Evolutionary conservation across 2,888 invertebrate species (phyloP), one percentile per base, ranked within the genome.

Genomic region (Fragum whitleyi): DNA sequence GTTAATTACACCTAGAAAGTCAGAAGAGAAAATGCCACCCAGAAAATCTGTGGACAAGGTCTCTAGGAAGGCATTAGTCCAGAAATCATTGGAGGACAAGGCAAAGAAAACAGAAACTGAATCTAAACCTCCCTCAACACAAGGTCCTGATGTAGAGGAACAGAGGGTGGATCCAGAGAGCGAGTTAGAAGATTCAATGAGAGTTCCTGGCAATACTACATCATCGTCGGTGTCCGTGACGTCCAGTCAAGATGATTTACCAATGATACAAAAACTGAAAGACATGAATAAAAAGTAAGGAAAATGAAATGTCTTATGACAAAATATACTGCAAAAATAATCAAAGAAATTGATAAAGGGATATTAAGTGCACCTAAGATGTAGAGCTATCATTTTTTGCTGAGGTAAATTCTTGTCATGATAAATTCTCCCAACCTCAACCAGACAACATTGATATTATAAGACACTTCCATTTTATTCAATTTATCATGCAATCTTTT

Each of bases 201-300:
- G 79, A 68, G 79, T 53, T 19, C 57, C 57, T 14, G 57, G 68
- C 9, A 47, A 39, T 29, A 53, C 39, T 6, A 47, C 75, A 51
- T 77, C 80, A 9, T 84, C 80, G 26, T 82, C 86, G 11, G 78
- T 81, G 39, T 81, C 86, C 14, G 81, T 87, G 29, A 76, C 87
- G 16, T 85, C 85, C 11, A 86, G 79, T 73, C 83, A 86, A 59
- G 86, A 87, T 74, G 89, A 90, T 51, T 81, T 79, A 19, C 86
- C 89, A 26, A 87, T 91, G 83, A 73, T 91, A 57, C 89, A 91
- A 74, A 87, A 90, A 77, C 87, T 91, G 16, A 91, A 90, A 79
- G 88, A 88, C 77, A 91, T 91, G 89, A 88, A 89, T 61, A 87
- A 88, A 51, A 89, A 85, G 91, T 90, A 78, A 86, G 88, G 73